These are phyloP conservation scores for Pseudomyrmex cubaensis DNA, from an alignment of 1,140 invertebrate genomes.

Conservation along the genomic window DNA sequence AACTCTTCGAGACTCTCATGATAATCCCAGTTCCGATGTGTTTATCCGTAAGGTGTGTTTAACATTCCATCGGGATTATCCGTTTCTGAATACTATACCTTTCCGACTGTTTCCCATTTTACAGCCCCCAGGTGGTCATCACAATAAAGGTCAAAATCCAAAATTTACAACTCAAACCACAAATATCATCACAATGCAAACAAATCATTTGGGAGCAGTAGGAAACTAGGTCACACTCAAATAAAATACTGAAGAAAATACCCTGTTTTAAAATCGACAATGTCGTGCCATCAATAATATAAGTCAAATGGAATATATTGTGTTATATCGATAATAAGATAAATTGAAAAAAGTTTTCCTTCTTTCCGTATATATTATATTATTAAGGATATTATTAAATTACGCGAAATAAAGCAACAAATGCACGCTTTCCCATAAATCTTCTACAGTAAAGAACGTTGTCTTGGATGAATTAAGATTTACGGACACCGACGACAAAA, in stretches of 20 bases:
- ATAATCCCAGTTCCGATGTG: slow-evolving; percentile 1
- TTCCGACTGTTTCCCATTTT: not conserved
- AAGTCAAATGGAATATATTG: too few species aligned
- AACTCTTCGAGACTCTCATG: slow-evolving; percentile 13
- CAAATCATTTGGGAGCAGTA: not conserved
- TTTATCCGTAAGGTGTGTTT: not conserved
- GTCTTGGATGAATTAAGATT: slow-evolving; percentile 60
- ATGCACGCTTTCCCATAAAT: not conserved
- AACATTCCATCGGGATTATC: not conserved
- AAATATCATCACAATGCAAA: not conserved
- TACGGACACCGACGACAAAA: slow-evolving; percentile 37
- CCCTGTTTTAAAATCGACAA: not conserved
- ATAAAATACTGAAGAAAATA: not conserved
- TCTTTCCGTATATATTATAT: not conserved
- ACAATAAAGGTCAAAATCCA: not conserved
- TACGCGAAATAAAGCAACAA: not conserved
- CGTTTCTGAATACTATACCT: slow-evolving; percentile 8
- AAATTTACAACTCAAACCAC: not conserved
- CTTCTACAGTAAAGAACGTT: not conserved
- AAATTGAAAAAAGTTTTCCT: not conserved
- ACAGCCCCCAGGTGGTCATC: not conserved
- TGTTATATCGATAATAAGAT: not conserved
- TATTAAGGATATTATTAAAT: not conserved
- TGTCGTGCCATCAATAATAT: too few species aligned
- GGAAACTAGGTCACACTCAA: not conserved